Percentiles rank a stretch among this genome's conserved stretches.
Conservation (phyloP, 2,113 vertebrate species). For the Excalfactoria chinensis region DNA sequence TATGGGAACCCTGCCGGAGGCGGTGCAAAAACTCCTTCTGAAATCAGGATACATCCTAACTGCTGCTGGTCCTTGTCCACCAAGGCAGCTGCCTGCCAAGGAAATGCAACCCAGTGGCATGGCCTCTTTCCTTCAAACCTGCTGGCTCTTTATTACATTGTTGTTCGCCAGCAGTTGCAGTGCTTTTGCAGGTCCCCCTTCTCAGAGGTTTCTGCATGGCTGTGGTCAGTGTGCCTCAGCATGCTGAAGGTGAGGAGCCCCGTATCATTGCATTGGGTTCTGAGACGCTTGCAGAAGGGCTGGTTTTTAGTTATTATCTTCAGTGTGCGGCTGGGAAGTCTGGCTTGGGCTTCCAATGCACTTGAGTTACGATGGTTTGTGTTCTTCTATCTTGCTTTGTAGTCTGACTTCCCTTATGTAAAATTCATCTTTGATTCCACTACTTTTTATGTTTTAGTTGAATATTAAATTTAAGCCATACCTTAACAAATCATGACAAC, state of each 20-base stretch:
- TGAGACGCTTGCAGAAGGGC: not conserved
- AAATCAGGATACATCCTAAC: not conserved
- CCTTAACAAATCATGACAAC: not conserved
- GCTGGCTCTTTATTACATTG: not conserved
- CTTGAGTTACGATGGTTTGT: not conserved
- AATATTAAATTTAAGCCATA: accelerated
- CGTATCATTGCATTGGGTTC: not conserved
- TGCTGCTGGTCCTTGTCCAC: not conserved
- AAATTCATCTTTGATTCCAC: not conserved
- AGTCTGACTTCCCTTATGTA: not conserved
- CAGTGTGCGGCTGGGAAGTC: not conserved
- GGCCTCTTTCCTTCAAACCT: not conserved
- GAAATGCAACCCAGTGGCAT: not conserved
- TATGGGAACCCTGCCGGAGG: not conserved
- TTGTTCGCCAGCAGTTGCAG: not conserved
- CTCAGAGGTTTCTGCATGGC: not conserved
- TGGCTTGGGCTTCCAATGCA: not conserved
- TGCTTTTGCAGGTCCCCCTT: not conserved
- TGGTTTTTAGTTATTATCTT: accelerated
- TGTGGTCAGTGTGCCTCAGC: not conserved
- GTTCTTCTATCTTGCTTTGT: not conserved
- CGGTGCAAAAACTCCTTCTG: not conserved
- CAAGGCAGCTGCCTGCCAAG: not conserved
- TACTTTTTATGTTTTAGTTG: accelerated
- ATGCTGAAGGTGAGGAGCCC: not conserved